Evolutionary conservation across 2,888 invertebrate genomes (phyloP).

Genomic region (Agriotes lineatus): DNA sequence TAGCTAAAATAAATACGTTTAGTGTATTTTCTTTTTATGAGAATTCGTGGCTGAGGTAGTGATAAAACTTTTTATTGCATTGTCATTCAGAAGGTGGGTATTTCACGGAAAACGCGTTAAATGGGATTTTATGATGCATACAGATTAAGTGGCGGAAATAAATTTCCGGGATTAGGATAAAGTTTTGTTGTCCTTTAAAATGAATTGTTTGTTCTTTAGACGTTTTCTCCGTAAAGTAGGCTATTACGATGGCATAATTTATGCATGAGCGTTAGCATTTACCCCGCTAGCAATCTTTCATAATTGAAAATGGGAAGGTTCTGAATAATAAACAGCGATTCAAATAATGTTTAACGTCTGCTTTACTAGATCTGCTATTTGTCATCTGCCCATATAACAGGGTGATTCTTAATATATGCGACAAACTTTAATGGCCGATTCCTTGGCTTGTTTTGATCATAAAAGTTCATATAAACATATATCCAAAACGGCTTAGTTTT

Average conservation of each 20-base stretch:
- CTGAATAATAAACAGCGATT: too few relatives aligned
- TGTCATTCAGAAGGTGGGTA: neutral
- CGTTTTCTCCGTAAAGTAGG: neutral
- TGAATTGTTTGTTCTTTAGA: neutral
- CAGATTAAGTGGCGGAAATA: neutral
- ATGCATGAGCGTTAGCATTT: neutral
- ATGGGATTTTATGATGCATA: neutral
- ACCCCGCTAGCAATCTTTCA: too few relatives aligned
- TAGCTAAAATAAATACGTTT: slow-evolving; percentile 7
- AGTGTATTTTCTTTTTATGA: neutral
- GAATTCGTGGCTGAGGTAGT: neutral
- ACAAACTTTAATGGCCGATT: too few relatives aligned
- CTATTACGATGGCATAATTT: neutral
- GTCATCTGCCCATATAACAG: too few relatives aligned
- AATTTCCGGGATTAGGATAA: neutral
- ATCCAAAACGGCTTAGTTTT: too few relatives aligned
- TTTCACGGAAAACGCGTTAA: neutral
- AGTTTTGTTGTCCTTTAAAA: neutral
- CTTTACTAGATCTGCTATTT: too few relatives aligned
- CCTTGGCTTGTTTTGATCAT: too few relatives aligned
- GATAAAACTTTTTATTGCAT: slow-evolving; percentile 4
- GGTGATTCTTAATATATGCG: too few relatives aligned
- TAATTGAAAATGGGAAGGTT: too few relatives aligned
- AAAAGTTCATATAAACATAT: too few relatives aligned
- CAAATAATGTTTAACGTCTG: too few relatives aligned